phyloP scores from a whole-genome alignment of 2,797 vertebrate species.

The Champsocephalus esox region DNA sequence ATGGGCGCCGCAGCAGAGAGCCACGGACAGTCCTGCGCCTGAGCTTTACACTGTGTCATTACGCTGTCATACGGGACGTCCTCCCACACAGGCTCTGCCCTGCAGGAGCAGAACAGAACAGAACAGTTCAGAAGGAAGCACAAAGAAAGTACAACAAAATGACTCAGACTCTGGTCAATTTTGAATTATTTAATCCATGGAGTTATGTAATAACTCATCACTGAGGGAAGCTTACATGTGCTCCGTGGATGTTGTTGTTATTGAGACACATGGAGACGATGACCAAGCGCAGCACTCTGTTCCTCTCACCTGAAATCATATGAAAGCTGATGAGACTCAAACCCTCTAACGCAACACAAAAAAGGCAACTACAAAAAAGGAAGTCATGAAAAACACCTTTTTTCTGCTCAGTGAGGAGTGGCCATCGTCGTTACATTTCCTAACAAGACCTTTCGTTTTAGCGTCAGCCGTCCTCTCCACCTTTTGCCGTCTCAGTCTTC shows the following conservation, averaged over 20 bases:
- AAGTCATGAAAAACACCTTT: constrained; percentile 71
- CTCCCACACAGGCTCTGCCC: constrained; percentile 87
- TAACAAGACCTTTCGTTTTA: constrained; percentile 78
- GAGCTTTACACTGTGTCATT: constrained; percentile 86
- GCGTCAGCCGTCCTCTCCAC: constrained; percentile 50
- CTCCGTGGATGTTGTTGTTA: constrained; percentile 62
- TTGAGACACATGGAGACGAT: constrained; percentile 56
- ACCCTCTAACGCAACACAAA: neutral
- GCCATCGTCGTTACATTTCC: constrained; percentile 81
- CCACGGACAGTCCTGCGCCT: constrained; percentile 81
- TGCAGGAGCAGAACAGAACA: constrained; percentile 69
- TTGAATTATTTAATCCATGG: neutral
- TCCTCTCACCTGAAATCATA: constrained; percentile 72
- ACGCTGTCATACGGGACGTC: constrained; percentile 76
- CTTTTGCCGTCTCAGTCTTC: constrained; percentile 58
- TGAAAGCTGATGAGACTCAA: neutral
- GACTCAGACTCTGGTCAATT: neutral
- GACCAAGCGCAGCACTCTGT: constrained; percentile 75
- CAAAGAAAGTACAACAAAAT: neutral
- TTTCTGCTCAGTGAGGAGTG: constrained; percentile 73
- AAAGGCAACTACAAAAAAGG: too few species aligned
- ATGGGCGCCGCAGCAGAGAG: constrained; percentile 81
- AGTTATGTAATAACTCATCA: neutral
- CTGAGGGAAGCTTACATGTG: constrained; percentile 74
- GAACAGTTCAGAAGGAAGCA: constrained; percentile 4